A percentile compares a stretch with the other conserved stretches of the same genome.
These are phyloP conservation scores for Gallirallus australis DNA, from an alignment of 2,797 vertebrate species.

Conservation along the genomic window DNA sequence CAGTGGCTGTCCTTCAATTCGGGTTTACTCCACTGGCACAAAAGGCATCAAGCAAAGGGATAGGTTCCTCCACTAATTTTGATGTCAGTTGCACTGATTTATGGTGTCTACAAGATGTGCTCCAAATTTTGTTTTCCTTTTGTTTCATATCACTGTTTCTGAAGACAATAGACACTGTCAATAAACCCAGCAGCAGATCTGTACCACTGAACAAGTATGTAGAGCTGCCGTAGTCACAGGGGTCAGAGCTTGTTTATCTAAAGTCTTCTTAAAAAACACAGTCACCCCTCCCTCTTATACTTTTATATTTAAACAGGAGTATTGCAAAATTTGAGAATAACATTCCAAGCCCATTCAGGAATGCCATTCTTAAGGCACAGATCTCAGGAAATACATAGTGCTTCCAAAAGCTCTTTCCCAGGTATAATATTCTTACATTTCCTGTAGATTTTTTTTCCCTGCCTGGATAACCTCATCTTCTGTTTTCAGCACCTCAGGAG, in stretches of 20 bases:
- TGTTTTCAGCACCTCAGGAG: slow-evolving; percentile 13
- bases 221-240: background rate
- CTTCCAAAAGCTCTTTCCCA: background rate
- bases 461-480: background rate
- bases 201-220: background rate
- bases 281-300: background rate
- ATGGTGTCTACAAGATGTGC: background rate
- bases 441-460: background rate
- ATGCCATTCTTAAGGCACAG: background rate
- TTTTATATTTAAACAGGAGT: background rate
- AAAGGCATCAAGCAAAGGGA: background rate
- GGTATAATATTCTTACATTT: background rate
- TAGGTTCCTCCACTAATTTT: background rate
- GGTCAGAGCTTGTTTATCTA: background rate
- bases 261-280: background rate
- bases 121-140: background rate
- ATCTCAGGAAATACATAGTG: slow-evolving; percentile 14
- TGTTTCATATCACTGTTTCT: background rate
- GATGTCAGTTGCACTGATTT: background rate
- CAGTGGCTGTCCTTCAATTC: background rate
- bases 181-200: background rate
- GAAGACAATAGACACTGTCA: background rate
- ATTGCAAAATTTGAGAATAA: background rate
- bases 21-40: background rate
- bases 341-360: background rate